Evolutionary conservation across 2,797 vertebrate genomes (phyloP).

Genomic region (Malacoctenus gilli): DNA sequence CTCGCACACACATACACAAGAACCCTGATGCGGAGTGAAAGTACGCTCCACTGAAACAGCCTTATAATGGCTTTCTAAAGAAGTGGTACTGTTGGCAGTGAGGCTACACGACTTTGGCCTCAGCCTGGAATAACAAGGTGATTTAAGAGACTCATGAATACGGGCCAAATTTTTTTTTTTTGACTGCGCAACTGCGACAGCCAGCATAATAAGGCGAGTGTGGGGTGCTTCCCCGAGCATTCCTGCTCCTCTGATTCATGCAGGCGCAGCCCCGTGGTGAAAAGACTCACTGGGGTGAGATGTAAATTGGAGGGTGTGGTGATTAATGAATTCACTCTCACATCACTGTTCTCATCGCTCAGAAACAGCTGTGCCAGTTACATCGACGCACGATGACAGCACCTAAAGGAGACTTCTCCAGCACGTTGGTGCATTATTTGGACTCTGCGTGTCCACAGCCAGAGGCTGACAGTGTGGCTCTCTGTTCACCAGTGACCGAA

Average conservation of each 20-base stretch:
- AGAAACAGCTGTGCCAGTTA: neutral
- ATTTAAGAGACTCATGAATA: conserved; percentile 40
- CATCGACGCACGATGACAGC: neutral
- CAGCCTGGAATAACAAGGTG: conserved; percentile 38
- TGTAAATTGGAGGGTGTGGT: conserved; percentile 1
- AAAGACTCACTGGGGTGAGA: neutral
- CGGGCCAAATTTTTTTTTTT: neutral
- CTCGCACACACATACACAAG: conserved; percentile 15
- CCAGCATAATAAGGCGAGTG: neutral
- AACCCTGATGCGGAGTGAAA: neutral
- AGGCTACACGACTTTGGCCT: conserved; percentile 14
- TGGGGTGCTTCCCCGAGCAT: conserved; percentile 1
- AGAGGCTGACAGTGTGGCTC: no score
- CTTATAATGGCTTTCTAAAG: conserved; percentile 6
- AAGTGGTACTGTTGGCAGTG: neutral
- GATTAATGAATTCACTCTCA: conserved; percentile 10
- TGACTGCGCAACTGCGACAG: conserved; percentile 1
- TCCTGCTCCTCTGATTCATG: neutral
- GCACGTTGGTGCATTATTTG: neutral
- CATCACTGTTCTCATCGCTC: neutral
- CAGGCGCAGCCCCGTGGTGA: neutral
- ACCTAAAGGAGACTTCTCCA: conserved; percentile 7
- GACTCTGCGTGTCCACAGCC: neutral
- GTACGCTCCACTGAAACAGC: conserved; percentile 9
- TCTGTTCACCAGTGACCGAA: no score